Evolutionary conservation across 2,113 vertebrate species (phyloP).

Genomic region (Otis tarda): DNA sequence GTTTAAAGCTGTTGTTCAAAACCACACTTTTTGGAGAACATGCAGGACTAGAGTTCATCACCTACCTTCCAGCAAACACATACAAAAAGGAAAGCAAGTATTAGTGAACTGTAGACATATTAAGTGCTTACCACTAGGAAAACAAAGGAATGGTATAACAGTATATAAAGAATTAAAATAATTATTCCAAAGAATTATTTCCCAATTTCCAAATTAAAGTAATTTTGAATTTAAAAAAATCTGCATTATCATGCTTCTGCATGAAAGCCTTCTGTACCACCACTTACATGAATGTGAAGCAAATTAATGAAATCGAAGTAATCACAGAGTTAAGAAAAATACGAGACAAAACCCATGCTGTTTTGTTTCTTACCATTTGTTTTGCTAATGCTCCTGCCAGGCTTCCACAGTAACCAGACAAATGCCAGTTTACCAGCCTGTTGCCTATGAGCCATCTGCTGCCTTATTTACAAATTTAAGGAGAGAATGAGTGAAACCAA

Average conservation of each 20-base stretch:
- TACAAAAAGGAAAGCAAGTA: not conserved
- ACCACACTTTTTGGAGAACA: not conserved
- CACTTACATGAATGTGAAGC: not conserved
- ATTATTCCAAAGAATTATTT: not conserved
- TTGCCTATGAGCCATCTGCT: not conserved
- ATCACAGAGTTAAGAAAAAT: not conserved
- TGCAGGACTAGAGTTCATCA: not conserved
- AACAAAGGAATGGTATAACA: not conserved
- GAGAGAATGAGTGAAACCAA: not conserved
- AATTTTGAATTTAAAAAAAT: not conserved
- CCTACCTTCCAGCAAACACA: not conserved
- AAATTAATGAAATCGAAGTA: not conserved
- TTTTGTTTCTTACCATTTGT: not conserved
- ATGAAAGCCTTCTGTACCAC: not conserved
- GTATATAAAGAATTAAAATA: not conserved
- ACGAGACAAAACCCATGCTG: fast-evolving
- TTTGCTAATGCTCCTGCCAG: not conserved
- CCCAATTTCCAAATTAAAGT: not conserved
- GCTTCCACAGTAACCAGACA: not conserved
- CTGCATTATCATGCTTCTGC: not conserved
- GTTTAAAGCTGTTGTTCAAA: not conserved
- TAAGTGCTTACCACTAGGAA: not conserved
- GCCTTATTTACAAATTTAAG: not conserved
- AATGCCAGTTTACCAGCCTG: not conserved
- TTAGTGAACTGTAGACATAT: not conserved